Evolutionary conservation across 2,113 vertebrate species (phyloP), one percentile per base, ranked within the genome.

Genomic region (Zeus faber): DNA sequence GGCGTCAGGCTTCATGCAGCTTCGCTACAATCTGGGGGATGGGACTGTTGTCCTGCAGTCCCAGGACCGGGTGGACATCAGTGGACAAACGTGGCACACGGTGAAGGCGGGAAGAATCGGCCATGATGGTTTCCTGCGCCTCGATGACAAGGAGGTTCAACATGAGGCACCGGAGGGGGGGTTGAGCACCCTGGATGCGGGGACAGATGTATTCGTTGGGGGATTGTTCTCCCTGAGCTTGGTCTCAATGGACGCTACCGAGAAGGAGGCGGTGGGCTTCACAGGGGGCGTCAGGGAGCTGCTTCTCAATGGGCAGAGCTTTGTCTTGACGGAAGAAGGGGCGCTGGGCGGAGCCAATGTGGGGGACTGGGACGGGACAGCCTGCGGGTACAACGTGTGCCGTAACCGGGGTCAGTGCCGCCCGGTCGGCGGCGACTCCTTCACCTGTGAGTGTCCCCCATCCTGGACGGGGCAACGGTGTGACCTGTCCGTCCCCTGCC

Each of bases 331-430:
- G 0, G 89, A 83, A 39, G 72, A 2, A 0, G 90, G 90, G 6
- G 81, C 92, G 1, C 79, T 87, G 17, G 67, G 54, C 1, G 93
- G 92, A 9, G 87, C 87, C 20, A 93, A 95, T 0, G 47, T 97
- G 2, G 91, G 89, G 0, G 95, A 97, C 73, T 93, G 92, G 71
- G 95, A 96, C 0, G 90, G 93, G 44, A 95, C 91, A 0, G 55
- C 62, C 0, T 95, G 93, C 6, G 93, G 93, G 17, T 93, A 92
- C 23, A 72, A 76, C 1, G 87, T 91, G n/a, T 96, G 93, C 74
- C 68, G 53, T 17, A 92, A 96, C 1, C 62, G 80, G 0, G 92
- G 91, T 16, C 77, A 56, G 0, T 93, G 92, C 62, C 49, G 25
- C 21, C 49, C 82, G 29, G 51, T 65, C 7, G 72, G 74, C 6